Evolutionary conservation across 2,888 invertebrate genomes (phyloP), one percentile per base, ranked within the genome.

Genomic region (Pollenia griseotomentosa): DNA sequence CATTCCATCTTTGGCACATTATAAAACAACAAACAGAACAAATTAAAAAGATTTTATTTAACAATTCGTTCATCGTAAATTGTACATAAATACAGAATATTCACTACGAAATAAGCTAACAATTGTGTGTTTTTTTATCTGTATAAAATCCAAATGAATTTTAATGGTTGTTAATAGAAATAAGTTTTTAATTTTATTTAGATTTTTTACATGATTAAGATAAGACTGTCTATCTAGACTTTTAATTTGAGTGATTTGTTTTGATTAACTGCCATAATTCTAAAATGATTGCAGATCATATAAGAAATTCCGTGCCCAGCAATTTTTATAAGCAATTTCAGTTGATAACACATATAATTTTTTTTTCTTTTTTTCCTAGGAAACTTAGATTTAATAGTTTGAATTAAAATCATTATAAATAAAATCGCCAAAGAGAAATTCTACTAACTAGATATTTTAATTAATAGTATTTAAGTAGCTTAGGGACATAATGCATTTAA

Each of bases 1-100:
- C 78, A 46, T 48, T 59, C 1, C 33, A 79, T 79, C 59, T 79
- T 68, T 61, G 46, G 68, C 46, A 33, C 57, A 55, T 78, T 70
- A 48, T 48, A 68, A 79, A 68, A 46, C 23, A 42, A 63, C 7
- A 8, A 59, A 12, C n/a, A 42, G 8, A 63, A 10, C 40, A 42
- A 23, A 59, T 33, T 33, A 33, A 33, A 40, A 19, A 14, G 33
- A n/a, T 55, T 23, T 23, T 77, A 77, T 57, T 57, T 74, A 48
- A 61, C 51, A 33, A 59, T 61, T 57, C 33, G 42, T 53, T 42
- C n/a, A 46, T 51, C 16, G 16, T 46, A 48, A 74, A 61, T 19
- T 73, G 8, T 11, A 42, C 9, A 63, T 42, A 63, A 63, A 63
- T 10, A 42, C 33, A 33, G 6, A 33, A n/a, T 19, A 48, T 33